Conservation (phyloP, 2,113 vertebrate genomes). For the Cardinalis cardinalis region DNA sequence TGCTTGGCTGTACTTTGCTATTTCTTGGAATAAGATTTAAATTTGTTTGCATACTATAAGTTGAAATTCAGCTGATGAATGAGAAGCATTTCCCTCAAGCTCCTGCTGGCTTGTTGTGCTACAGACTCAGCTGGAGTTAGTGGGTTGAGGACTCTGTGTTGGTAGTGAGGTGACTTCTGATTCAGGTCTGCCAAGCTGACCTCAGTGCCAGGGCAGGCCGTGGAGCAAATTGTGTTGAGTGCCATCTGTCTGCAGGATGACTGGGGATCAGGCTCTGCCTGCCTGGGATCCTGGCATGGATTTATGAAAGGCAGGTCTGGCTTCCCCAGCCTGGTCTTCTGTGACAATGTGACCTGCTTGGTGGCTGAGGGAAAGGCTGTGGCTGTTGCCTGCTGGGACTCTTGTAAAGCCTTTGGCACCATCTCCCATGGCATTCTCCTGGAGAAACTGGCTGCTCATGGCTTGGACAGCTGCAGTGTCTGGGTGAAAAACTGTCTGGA, state of each 20-base stretch:
- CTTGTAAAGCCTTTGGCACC: background rate
- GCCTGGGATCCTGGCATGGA: background rate
- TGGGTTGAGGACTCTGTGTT: background rate
- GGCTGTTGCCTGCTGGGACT: background rate
- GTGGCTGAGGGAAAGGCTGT: background rate
- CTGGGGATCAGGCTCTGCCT: background rate
- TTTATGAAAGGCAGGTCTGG: background rate
- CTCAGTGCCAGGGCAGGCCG: background rate
- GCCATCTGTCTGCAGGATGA: rapidly evolving
- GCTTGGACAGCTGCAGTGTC: background rate
- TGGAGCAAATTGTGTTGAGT: background rate
- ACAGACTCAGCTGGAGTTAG: background rate
- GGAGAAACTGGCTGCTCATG: background rate
- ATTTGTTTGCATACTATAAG: background rate
- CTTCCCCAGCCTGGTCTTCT: background rate
- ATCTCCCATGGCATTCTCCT: background rate
- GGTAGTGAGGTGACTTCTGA: background rate
- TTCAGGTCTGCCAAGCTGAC: background rate
- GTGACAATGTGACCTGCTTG: background rate
- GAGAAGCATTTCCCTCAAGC: background rate
- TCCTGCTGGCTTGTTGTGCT: background rate
- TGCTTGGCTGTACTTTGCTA: background rate
- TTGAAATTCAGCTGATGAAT: background rate
- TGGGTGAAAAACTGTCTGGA: background rate
- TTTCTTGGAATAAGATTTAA: background rate